A percentile compares a stretch with the other conserved stretches of the same genome.
phyloP scores from a whole-genome alignment of 2,888 invertebrate genomes.

The Sceliomorpha sp. region DNA sequence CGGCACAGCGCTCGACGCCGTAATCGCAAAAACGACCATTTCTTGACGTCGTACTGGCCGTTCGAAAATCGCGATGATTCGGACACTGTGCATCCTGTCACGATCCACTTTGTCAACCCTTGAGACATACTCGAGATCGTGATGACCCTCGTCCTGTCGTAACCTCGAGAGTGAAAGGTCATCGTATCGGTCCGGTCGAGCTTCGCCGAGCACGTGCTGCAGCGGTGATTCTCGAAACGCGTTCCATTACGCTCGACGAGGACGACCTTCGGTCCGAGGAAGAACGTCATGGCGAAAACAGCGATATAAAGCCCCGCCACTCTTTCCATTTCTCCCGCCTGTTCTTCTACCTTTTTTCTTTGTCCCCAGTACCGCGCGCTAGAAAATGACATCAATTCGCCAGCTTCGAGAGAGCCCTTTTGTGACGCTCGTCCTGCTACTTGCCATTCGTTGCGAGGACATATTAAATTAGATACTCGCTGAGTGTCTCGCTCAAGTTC shows the following conservation, averaged over 20 bases:
- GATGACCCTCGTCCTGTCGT: slow-evolving; percentile 55
- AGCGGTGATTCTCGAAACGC: slow-evolving; percentile 58
- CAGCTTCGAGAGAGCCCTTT: slow-evolving; percentile 14
- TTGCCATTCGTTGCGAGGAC: slow-evolving; percentile 30
- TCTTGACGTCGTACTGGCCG: slow-evolving; percentile 14
- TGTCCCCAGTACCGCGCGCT: slow-evolving; percentile 15
- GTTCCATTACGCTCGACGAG: slow-evolving; percentile 54
- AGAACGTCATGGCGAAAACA: slow-evolving; percentile 38
- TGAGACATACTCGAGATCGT: slow-evolving; percentile 52
- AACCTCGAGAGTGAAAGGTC: slow-evolving; percentile 54
- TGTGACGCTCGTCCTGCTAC: slow-evolving; percentile 2
- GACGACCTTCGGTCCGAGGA: slow-evolving; percentile 44
- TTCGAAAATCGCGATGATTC: slow-evolving; percentile 34
- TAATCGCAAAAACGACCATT: slow-evolving; percentile 26
- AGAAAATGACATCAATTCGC: slow-evolving; percentile 27
- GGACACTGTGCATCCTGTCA: slow-evolving; percentile 34
- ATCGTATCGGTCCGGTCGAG: slow-evolving; percentile 54
- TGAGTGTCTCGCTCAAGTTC: slow-evolving; percentile 18
- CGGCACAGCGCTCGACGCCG: too few relatives aligned
- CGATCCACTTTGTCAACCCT: slow-evolving; percentile 51
- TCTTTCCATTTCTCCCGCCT: slow-evolving; percentile 8
- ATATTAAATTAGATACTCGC: slow-evolving; percentile 31
- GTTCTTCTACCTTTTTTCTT: slow-evolving; percentile 19
- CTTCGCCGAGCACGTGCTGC: slow-evolving; percentile 53
- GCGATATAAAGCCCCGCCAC: slow-evolving; percentile 45